Evolutionary conservation across 1,140 invertebrate species (phyloP), one percentile per base, ranked within the genome.

Genomic region (Atta texana): DNA sequence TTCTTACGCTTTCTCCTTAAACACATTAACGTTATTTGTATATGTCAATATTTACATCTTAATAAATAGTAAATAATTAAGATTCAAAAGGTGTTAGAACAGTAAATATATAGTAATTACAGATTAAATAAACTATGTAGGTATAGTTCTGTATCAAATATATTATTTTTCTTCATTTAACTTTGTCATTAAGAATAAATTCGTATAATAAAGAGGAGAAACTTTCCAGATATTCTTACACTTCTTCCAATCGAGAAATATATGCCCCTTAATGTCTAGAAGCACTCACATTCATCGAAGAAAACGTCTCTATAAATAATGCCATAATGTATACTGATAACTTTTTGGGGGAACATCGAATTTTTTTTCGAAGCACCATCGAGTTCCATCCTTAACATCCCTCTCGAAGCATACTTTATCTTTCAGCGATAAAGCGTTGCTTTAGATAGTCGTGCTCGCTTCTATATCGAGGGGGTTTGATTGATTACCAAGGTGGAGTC

Each of bases 401-500:
- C 63, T 68, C 66, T 57, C 18, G 55, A 44, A 16, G 74, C 57
- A 49, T 24, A 63, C 69, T 91, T 90, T 90, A 88, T 91, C 87
- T 87, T 87, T 78, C 72, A 31, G 14, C 89, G 90, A 91, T 90
- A 80, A 88, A 87, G 71, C 87, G 61, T 76, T 84, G 89, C 89
- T 86, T 82, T 75, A 72, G 89, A 69, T 69, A 76, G 69, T 81
- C 81, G 69, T 64, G 74, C 66, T 63, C 55, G 74, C 81, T 88
- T 39, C 68, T 64, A 57, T 75, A 81, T 63, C 64, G 55, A 82
- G 68, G 87, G 63, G 72, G 63, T 91, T 93, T 94, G 93, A 94
- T 94, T 94, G 93, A 94, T 94, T 93, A 90, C 80, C 86, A 91
- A 93, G 93, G 93, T 93, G 93, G 93, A 94, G 93, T 93, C 92